Evolutionary conservation across 2,113 vertebrate genomes (phyloP).

Genomic region (Ochotona princeps): DNA sequence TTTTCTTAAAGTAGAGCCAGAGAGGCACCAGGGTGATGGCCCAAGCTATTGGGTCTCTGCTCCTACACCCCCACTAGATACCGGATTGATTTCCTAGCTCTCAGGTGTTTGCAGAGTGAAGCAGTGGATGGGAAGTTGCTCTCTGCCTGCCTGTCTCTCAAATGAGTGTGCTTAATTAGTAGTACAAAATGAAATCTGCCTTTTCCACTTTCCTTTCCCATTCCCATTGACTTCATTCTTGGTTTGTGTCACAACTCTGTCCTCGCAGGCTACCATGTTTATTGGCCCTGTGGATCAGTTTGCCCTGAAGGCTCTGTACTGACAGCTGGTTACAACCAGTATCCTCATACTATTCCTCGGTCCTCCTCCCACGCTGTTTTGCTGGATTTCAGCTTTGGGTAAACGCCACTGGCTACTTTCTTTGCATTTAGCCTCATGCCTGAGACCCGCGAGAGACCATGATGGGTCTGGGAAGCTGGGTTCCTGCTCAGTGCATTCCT

Average conservation of each 20-base stretch:
- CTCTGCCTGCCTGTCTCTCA: too few relatives aligned
- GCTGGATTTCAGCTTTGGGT: background rate
- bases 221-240: background rate
- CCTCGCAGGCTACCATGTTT: background rate
- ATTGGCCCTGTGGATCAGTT: background rate
- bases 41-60: too few relatives aligned
- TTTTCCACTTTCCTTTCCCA: background rate
- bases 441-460: background rate
- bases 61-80: too few relatives aligned
- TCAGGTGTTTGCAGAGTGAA: too few relatives aligned
- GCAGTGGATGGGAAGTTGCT: too few relatives aligned
- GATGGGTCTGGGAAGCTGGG: background rate
- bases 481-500: too few relatives aligned
- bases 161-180: too few relatives aligned
- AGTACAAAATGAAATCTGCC: background rate
- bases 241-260: background rate
- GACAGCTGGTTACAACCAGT: background rate
- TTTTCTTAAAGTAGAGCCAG: too few relatives aligned
- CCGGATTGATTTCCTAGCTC: too few relatives aligned
- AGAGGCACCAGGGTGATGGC: too few relatives aligned
- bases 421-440: background rate
- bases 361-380: background rate
- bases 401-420: background rate
- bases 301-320: background rate
- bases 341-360: too few relatives aligned